Evolutionary conservation across 1,140 invertebrate genomes (phyloP), one percentile per base, ranked within the genome.

Genomic region (Drosophila pallidifrons): DNA sequence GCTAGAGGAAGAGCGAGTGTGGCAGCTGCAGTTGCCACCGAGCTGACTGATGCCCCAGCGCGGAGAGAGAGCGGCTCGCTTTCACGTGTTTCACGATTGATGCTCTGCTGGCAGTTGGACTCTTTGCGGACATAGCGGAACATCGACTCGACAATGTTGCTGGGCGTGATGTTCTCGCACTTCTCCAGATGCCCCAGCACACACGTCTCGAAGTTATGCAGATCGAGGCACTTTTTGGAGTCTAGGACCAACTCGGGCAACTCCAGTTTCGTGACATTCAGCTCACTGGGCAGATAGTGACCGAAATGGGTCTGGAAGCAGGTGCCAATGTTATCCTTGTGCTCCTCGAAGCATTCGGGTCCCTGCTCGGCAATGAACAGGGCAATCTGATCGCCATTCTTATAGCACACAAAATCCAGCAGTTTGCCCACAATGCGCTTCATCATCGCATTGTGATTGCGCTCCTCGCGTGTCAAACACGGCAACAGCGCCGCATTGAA

Each of bases 381-480:
- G 1, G 96, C 96, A 79, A 97, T 96, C 74, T 96, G 94, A 86
- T 97, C 96, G 4, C 96, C 96, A 69, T 96, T 96, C 83, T 96
- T 97, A 77, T 94, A 95, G 88, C 96, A 97, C 4, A 96, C 93
- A 79, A 97, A 97, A 58, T 95, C 94, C 0, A 95, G 86, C 0
- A 97, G 82, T 49, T 95, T 95, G 13, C 95, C 94, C 0, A 95
- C 94, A n/a, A 97, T 94, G 74, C 95, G 95, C 61, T 94, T 88
- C 5, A 96, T 83, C 3, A 95, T 94, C 35, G 75, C 51, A 8
- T 92, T 88, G 61, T 91, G 79, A 20, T 47, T 15, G 10, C 77
- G 75, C 90, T 97, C 96, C 11, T 94, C 92, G 0, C 91, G 78
- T 0, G 94, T 94, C 25, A 97, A 91, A 72, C 96, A 97, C 0